Conservation (phyloP, 2,888 invertebrate species). For the Sminthurinus aureus region DNA sequence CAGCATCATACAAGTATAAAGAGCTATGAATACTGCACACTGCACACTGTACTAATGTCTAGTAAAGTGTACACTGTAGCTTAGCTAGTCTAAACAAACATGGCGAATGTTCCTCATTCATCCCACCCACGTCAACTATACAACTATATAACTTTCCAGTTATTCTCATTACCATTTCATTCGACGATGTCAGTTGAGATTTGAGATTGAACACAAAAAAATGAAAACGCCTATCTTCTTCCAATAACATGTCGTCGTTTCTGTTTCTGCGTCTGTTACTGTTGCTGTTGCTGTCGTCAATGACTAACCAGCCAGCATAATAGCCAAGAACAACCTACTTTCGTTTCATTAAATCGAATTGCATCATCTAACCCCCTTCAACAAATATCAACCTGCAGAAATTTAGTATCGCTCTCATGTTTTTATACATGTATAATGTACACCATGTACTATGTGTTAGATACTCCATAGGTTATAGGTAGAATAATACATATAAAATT, state of each 20-base stretch:
- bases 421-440: too few species aligned
- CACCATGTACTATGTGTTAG: conserved; percentile 11
- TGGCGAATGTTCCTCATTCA: conserved; percentile 17
- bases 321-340: conserved; percentile 39
- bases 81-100: conserved; percentile 33
- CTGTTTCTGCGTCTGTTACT: not conserved
- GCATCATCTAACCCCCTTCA: conserved; percentile 26
- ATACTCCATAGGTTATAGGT: too few species aligned
- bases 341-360: conserved; percentile 37
- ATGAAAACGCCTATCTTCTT: conserved; percentile 51
- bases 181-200: conserved; percentile 40
- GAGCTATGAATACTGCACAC: not conserved
- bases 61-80: too few species aligned
- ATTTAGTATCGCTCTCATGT: too few species aligned
- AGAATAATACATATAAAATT: too few species aligned
- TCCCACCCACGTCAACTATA: conserved; percentile 44
- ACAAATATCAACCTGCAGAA: not conserved
- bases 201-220: conserved; percentile 6
- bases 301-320: conserved; percentile 29
- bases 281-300: conserved; percentile 3
- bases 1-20: not conserved
- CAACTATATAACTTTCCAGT: conserved; percentile 37
- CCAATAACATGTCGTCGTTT: conserved; percentile 46
- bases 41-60: too few species aligned
- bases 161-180: conserved; percentile 51